Percentiles rank a stretch among this genome's conserved stretches.
phyloP scores from a whole-genome alignment of 2,888 invertebrate species.

The Ceraclea dissimilis region DNA sequence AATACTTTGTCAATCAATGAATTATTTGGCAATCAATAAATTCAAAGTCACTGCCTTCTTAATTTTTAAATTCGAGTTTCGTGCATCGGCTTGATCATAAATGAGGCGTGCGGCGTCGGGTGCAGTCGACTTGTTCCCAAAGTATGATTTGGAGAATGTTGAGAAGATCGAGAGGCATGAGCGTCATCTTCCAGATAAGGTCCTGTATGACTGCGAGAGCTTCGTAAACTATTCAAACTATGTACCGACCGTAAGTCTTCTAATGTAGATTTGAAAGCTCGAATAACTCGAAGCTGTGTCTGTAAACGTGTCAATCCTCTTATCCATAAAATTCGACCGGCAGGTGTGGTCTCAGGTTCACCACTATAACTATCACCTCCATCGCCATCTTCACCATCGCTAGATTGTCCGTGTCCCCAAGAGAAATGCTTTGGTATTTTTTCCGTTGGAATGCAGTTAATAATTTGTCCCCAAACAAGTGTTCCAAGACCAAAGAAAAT shows the following conservation, averaged over 20 bases:
- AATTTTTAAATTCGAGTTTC: constrained; percentile 23
- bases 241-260: constrained; percentile 93
- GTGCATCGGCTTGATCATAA: constrained; percentile 20
- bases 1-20: too few relatives aligned
- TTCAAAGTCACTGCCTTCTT: too few relatives aligned
- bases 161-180: constrained; percentile 34
- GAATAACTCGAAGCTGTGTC: constrained; percentile 91
- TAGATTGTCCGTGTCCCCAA: constrained; percentile 67
- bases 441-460: constrained; percentile 74
- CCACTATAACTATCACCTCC: constrained; percentile 65
- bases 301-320: constrained; percentile 82
- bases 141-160: constrained; percentile 29
- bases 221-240: constrained; percentile 86
- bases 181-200: constrained; percentile 29
- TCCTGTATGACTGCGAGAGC: constrained; percentile 72
- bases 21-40: too few relatives aligned
- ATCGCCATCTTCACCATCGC: constrained; percentile 59
- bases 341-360: constrained; percentile 64
- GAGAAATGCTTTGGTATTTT: constrained; percentile 68
- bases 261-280: constrained; percentile 90
- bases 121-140: constrained; percentile 27
- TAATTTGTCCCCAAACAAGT: constrained; percentile 75
- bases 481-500: constrained; percentile 74
- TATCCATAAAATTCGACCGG: constrained; percentile 93
- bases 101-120: constrained; percentile 28